A percentile compares a stretch with the other conserved stretches of the same genome.
Conservation (phyloP, 2,797 vertebrate species). For the Columba guinea region DNA sequence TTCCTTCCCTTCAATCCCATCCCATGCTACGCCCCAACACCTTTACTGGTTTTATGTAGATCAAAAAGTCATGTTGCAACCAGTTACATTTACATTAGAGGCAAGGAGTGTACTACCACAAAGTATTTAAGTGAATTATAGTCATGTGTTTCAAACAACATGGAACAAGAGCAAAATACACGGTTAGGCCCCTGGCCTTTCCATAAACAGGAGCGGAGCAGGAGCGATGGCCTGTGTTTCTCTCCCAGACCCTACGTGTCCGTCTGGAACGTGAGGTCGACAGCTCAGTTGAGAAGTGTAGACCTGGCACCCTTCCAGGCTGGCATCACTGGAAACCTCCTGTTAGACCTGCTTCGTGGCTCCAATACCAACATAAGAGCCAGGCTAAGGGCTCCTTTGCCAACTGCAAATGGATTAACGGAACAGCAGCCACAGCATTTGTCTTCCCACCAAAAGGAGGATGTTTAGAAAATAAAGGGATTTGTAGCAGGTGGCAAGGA, state of each 20-base stretch:
- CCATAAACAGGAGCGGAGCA: fast-evolving
- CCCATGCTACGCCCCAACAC: not conserved
- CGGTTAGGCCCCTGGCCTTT: not conserved
- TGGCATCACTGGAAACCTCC: not conserved
- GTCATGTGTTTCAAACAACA: slow-evolving; percentile 27
- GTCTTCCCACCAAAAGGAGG: not conserved
- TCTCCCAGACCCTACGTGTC: not conserved
- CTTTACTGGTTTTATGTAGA: not conserved
- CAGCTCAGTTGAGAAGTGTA: fast-evolving
- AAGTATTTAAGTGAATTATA: not conserved
- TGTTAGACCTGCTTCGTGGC: fast-evolving
- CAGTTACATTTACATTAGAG: not conserved
- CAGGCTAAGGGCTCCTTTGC: not conserved
- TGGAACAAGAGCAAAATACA: not conserved
- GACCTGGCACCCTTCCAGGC: not conserved
- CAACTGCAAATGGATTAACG: fast-evolving
- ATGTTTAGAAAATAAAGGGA: not conserved
- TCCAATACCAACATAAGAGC: fast-evolving
- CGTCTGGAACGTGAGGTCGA: fast-evolving
- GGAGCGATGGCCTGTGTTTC: not conserved
- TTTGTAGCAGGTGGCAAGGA: not conserved
- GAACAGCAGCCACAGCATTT: not conserved
- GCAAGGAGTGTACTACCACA: not conserved
- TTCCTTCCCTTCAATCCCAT: not conserved
- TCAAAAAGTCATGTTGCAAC: not conserved